These are phyloP conservation scores for Drosophila gaucha DNA, from an alignment of 2,888 invertebrate genomes.

Conservation along the genomic window DNA sequence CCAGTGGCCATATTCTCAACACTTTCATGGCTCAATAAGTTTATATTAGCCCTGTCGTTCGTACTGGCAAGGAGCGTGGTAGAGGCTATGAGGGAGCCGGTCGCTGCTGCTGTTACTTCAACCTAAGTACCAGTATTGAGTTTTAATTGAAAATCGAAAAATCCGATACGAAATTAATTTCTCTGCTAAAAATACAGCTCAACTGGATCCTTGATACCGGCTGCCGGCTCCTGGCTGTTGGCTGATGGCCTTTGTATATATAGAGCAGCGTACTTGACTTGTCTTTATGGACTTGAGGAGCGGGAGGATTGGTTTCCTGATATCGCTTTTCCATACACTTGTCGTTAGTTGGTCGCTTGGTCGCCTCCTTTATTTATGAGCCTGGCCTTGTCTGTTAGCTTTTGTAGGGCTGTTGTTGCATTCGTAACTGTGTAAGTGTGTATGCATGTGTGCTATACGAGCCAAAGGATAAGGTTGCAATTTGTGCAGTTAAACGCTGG, in stretches of 20 bases:
- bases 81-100: constrained; percentile 7
- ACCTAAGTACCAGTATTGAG: constrained; percentile 60
- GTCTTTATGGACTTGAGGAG: neutral
- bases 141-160: constrained; percentile 83
- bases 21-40: constrained; percentile 79
- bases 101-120: constrained; percentile 13
- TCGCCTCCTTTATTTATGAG: constrained; percentile 72
- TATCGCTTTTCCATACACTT: constrained; percentile 59
- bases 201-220: constrained; percentile 32
- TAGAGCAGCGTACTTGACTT: constrained; percentile 49
- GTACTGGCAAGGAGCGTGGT: constrained; percentile 7
- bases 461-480: constrained; percentile 75
- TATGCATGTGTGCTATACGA: constrained; percentile 24
- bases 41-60: constrained; percentile 64
- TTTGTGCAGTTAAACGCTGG: constrained; percentile 80
- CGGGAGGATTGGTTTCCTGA: constrained; percentile 23
- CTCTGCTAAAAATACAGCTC: constrained; percentile 73
- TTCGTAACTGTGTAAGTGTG: constrained; percentile 15
- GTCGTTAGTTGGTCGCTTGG: constrained; percentile 49
- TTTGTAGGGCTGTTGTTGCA: constrained; percentile 22
- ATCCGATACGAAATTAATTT: constrained; percentile 82
- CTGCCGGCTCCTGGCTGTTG: constrained; percentile 13
- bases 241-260: constrained; percentile 43
- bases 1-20: constrained; percentile 66
- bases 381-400: constrained; percentile 42